These are phyloP conservation scores for Cyprinella venusta DNA, from an alignment of 2,797 vertebrate species.

Conservation along the genomic window DNA sequence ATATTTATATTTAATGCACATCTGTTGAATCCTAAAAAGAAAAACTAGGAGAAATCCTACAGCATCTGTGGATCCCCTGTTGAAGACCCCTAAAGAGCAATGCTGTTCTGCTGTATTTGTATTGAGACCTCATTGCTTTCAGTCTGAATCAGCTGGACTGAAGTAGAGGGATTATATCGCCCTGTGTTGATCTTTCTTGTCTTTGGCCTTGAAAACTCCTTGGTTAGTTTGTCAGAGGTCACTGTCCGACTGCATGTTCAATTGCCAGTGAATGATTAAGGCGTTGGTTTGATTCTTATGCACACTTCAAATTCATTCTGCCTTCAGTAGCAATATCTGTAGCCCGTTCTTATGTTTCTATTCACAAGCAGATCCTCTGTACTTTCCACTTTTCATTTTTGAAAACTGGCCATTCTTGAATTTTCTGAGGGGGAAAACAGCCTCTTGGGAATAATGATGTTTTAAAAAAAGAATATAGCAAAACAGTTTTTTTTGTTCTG, in stretches of 20 bases:
- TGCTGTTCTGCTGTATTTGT: constrained; percentile 2
- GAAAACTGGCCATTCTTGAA: background rate
- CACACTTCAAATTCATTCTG: background rate
- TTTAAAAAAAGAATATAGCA: background rate
- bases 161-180: constrained; percentile 2
- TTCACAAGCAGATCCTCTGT: background rate
- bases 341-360: background rate
- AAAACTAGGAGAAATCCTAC: background rate
- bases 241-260: background rate
- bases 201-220: background rate
- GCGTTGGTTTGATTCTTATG: background rate
- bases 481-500: background rate
- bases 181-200: constrained; percentile 11
- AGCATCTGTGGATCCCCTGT: background rate
- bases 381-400: background rate
- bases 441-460: background rate
- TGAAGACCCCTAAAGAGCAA: constrained; percentile 2
- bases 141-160: background rate
- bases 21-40: background rate
- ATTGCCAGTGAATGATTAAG: background rate
- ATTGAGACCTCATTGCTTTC: background rate
- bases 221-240: background rate
- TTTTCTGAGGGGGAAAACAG: background rate
- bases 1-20: background rate
- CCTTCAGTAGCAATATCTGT: background rate